These are phyloP conservation scores for Ylistrum balloti DNA, from an alignment of 1,140 invertebrate species.

Conservation along the genomic window DNA sequence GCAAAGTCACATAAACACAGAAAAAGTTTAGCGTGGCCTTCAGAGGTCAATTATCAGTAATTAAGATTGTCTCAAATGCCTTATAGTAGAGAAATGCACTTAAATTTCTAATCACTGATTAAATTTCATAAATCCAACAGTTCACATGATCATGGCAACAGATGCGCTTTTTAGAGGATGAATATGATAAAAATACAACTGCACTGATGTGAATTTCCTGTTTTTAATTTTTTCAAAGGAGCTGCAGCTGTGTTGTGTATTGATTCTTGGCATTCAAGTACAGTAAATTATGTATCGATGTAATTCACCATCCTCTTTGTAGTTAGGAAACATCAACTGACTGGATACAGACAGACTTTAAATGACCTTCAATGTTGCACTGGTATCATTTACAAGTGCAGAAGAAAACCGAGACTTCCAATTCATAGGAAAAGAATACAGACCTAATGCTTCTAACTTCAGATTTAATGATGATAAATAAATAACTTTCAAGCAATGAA, in stretches of 20 bases:
- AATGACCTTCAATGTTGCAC: neutral
- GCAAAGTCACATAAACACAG: too few relatives aligned
- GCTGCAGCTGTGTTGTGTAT: neutral
- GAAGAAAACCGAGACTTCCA: neutral
- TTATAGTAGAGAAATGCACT: too few relatives aligned
- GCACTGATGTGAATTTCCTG: neutral
- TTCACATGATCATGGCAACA: neutral
- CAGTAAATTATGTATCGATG: constrained; percentile 9
- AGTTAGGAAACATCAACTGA: neutral
- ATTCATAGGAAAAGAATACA: neutral
- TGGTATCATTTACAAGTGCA: neutral
- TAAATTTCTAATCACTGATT: too few relatives aligned
- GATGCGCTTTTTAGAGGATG: neutral
- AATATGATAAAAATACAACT: neutral
- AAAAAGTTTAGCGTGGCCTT: too few relatives aligned
- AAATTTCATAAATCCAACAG: too few relatives aligned
- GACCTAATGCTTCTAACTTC: too few relatives aligned
- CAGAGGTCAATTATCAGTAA: too few relatives aligned
- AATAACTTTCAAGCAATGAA: too few relatives aligned
- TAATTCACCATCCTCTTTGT: neutral
- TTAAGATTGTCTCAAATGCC: too few relatives aligned
- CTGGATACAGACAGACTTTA: neutral
- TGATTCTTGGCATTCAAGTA: neutral
- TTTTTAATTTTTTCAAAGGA: neutral
- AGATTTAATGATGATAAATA: too few relatives aligned